Conservation (phyloP, 2,888 invertebrate genomes). For the Julus scanicus region DNA sequence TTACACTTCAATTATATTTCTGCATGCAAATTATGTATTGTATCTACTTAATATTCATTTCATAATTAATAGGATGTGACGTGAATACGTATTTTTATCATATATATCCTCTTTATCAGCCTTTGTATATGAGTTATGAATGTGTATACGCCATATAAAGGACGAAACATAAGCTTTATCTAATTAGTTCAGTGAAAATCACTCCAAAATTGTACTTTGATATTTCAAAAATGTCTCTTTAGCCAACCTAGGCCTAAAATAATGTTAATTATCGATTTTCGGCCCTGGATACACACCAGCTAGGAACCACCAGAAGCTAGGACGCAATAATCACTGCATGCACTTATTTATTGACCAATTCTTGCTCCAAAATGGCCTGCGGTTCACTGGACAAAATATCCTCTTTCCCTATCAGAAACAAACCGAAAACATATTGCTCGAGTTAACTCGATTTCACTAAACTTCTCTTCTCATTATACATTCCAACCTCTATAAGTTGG, state of each 20-base stretch:
- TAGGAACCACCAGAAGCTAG: background rate
- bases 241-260: background rate
- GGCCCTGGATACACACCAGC: background rate
- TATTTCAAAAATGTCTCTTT: slow-evolving; percentile 8
- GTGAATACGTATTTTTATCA: background rate
- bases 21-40: background rate
- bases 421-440: slow-evolving; percentile 19
- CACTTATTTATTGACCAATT: slow-evolving; percentile 19
- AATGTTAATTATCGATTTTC: slow-evolving; percentile 19
- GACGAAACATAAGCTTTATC: slow-evolving; percentile 11
- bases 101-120: background rate
- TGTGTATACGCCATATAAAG: background rate
- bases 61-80: background rate
- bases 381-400: slow-evolving; percentile 19
- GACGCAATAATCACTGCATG: slow-evolving; percentile 19
- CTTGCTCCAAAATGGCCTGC: slow-evolving; percentile 10
- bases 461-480: background rate
- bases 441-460: slow-evolving; percentile 19
- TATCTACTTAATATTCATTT: slow-evolving; percentile 10
- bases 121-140: background rate
- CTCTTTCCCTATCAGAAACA: background rate
- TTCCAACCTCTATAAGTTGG: background rate
- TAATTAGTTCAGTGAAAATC: slow-evolving; percentile 19
- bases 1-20: slow-evolving; percentile 19
- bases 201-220: background rate